Conservation (phyloP, 2,797 vertebrate genomes). For the Epinephelus awoara region DNA sequence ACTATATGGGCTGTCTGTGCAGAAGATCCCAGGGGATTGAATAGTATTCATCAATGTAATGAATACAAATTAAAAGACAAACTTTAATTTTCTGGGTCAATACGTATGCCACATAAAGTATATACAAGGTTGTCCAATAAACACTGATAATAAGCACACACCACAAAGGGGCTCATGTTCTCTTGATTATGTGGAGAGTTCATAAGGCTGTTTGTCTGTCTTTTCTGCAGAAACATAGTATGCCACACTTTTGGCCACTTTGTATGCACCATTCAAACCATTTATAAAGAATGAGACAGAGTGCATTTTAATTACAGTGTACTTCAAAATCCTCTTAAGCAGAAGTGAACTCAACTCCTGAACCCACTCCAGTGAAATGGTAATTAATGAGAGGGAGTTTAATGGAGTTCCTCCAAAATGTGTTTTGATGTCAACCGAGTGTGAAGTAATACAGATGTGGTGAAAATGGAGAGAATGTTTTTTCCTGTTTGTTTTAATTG, state of each 20-base stretch:
- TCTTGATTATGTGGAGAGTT: not conserved
- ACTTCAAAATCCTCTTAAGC: conserved; percentile 78
- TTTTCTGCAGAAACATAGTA: conserved; percentile 14
- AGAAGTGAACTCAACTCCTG: conserved; percentile 72
- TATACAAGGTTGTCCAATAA: not conserved
- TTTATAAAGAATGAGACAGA: conserved; percentile 65
- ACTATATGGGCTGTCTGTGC: not conserved
- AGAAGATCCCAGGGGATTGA: not conserved
- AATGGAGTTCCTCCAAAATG: conserved; percentile 64
- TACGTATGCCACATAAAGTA: not conserved
- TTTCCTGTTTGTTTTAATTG: not conserved
- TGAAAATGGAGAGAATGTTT: not conserved
- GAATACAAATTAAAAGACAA: conserved; percentile 9
- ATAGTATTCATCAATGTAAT: not conserved
- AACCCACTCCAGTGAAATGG: conserved; percentile 71
- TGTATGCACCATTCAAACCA: conserved; percentile 52
- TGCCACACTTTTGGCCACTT: conserved; percentile 45
- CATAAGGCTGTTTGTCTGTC: not conserved
- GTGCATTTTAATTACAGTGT: conserved; percentile 78
- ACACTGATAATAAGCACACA: not conserved
- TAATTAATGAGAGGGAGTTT: conserved; percentile 70
- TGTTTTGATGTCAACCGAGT: conserved; percentile 46
- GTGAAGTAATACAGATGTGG: conserved; percentile 39
- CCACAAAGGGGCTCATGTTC: not conserved
- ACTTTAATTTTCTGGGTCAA: not conserved